Conservation (phyloP, 2,888 invertebrate genomes). For the Cinara cedri region DNA sequence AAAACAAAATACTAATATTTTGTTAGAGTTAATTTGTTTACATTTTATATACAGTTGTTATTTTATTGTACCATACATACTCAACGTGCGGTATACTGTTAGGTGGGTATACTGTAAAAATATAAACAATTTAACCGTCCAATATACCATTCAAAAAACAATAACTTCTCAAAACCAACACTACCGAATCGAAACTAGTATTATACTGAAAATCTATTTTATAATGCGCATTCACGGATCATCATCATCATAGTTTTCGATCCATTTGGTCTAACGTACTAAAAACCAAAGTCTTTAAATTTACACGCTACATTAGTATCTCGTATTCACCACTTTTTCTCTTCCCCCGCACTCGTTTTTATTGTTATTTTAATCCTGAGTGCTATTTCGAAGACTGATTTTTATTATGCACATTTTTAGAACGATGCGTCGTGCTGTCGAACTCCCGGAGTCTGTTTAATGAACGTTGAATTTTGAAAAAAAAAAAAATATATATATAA, state of each 20-base stretch:
- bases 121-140: too few relatives aligned
- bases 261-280: conserved; percentile 52
- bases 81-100: too few relatives aligned
- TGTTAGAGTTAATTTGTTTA: too few relatives aligned
- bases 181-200: conserved; percentile 8
- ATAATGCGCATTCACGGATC: conserved; percentile 31
- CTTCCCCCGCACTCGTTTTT: conserved; percentile 36
- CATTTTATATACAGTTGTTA: too few relatives aligned
- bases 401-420: conserved; percentile 57
- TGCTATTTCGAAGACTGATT: conserved; percentile 52
- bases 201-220: conserved; percentile 44
- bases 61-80: too few relatives aligned
- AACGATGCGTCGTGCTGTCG: conserved; percentile 31
- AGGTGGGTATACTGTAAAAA: too few relatives aligned
- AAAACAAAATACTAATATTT: too few relatives aligned
- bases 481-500: conserved; percentile 15
- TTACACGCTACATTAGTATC: conserved; percentile 56
- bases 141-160: too few relatives aligned
- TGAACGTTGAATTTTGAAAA: conserved; percentile 54
- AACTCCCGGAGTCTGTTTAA: conserved; percentile 54
- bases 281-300: conserved; percentile 56
- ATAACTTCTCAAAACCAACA: neutral
- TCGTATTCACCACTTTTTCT: conserved; percentile 48
- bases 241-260: conserved; percentile 56
- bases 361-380: conserved; percentile 56